Base-by-base conservation (phyloP, 2,888 invertebrate genomes). In the Pyrochroa serraticornis region DNA sequence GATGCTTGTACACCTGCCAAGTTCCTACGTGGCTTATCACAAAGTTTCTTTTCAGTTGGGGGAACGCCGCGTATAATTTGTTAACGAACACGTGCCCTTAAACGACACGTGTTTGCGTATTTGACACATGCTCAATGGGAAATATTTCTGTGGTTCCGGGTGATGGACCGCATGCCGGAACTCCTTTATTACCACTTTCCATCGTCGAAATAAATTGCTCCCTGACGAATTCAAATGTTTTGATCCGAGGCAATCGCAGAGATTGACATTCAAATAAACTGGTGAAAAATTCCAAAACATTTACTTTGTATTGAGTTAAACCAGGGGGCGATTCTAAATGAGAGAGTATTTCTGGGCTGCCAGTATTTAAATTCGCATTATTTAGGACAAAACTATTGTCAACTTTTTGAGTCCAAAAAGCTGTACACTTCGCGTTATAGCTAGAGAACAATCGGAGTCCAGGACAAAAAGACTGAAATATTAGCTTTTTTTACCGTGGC, bases 1-100 rank as follows among this genome's bases (percentile, higher is more conserved):
- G 44, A 55, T 55, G 48, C 55, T 55, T 55, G 55, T 55, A 48
- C 48, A 55, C 43, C 55, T 55, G 55, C 55, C 55, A 55, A 48
- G 41, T 7, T 43, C 14, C 44, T 32, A 45, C 52, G 38, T 52
- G 33, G 8, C 42, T 42, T 8, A 42, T 42, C 14, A 14, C 22
- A 3, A 22, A 30, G 32, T 44, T 32, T 6, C 22, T 5, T 44
- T n/a, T 13, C 10, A 42, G 14, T 14, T 12, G 9, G 44, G 10
- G 44, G 32, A 6, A 6, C 8, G 38, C 7, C 38, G 10, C n/a
- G 10, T 10, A 12, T 51, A 43, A 51, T 51, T 37, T 44, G 37
- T 37, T 9, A 52, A 32, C 33, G 32, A 10, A 32, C 52, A 52
- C 52, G 52, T 52, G 52, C 8, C 43, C 13, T 33, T n/a, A n/a